Conservation (phyloP, 1,140 invertebrate species). For the Branchinecta lynchi region DNA sequence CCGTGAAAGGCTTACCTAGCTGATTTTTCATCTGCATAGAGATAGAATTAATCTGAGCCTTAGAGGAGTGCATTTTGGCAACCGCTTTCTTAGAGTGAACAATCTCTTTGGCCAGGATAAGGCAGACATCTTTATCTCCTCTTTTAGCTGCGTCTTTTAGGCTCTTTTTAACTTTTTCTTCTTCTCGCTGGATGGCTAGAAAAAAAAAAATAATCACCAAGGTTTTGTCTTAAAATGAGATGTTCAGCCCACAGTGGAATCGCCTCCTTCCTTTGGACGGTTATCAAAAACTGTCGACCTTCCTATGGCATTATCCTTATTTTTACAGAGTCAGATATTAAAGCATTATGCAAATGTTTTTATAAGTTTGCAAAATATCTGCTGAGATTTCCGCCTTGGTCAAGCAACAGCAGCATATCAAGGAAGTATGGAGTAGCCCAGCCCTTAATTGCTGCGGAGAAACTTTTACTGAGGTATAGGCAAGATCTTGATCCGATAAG, state of each 20-base stretch:
- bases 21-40: constrained; percentile 97
- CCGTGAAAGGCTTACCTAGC: constrained; percentile 43
- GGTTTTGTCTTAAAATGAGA: constrained; percentile 12
- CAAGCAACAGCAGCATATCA: too few relatives aligned
- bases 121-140: constrained; percentile 83
- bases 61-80: constrained; percentile 79
- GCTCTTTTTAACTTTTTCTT: constrained; percentile 86
- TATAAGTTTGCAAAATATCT: too few relatives aligned
- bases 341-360: too few relatives aligned
- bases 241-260: constrained; percentile 14
- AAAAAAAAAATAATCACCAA: constrained; percentile 18
- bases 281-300: background rate
- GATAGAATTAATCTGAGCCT: constrained; percentile 95
- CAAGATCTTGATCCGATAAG: too few relatives aligned
- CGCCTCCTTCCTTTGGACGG: background rate
- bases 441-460: too few relatives aligned
- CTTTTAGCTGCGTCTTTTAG: constrained; percentile 93
- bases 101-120: constrained; percentile 88
- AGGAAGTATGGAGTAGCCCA: too few relatives aligned
- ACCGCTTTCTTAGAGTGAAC: constrained; percentile 75
- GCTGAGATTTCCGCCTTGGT: too few relatives aligned
- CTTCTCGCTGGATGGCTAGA: constrained; percentile 80
- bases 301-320: too few relatives aligned
- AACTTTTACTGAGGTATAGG: too few relatives aligned
- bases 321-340: too few relatives aligned